Evolutionary conservation across 2,888 invertebrate species (phyloP).

Genomic region (Torymus texanus): DNA sequence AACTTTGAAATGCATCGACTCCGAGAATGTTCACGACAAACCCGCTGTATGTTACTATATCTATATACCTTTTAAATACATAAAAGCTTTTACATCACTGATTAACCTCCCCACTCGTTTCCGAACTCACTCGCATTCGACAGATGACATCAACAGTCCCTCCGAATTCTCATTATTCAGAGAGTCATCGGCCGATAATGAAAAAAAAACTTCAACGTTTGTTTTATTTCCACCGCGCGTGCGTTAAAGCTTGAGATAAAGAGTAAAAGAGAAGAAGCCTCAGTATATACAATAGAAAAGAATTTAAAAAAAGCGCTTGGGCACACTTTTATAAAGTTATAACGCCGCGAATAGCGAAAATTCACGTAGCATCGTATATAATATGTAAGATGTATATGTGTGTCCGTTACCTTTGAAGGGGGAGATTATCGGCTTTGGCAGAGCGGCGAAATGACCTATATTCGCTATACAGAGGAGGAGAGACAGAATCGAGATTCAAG

Average conservation of each 20-base stretch:
- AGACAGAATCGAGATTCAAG: constrained; percentile 52
- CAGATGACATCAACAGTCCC: constrained; percentile 7
- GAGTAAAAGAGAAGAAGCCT: too few relatives aligned
- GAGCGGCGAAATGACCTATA: constrained; percentile 67
- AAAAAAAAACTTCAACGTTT: constrained; percentile 12
- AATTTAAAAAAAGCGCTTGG: too few relatives aligned
- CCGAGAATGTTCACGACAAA: too few relatives aligned
- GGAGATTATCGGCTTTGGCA: constrained; percentile 71
- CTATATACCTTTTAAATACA: too few relatives aligned
- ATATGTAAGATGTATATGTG: constrained; percentile 38
- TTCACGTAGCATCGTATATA: background rate
- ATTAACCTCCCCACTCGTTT: too few relatives aligned
- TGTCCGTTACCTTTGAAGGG: constrained; percentile 70
- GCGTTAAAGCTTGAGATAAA: background rate
- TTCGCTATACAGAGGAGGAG: constrained; percentile 20
- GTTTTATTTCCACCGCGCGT: background rate
- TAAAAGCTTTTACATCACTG: too few relatives aligned
- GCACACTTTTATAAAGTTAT: too few relatives aligned
- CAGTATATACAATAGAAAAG: too few relatives aligned
- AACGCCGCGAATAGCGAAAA: too few relatives aligned
- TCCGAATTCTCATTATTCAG: constrained; percentile 11
- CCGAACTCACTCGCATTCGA: background rate
- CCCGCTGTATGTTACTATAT: too few relatives aligned
- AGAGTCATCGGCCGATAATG: constrained; percentile 36
- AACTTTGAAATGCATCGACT: too few relatives aligned